Evolutionary conservation across 2,797 vertebrate genomes (phyloP).

Genomic region (Oreochromis mossambicus): DNA sequence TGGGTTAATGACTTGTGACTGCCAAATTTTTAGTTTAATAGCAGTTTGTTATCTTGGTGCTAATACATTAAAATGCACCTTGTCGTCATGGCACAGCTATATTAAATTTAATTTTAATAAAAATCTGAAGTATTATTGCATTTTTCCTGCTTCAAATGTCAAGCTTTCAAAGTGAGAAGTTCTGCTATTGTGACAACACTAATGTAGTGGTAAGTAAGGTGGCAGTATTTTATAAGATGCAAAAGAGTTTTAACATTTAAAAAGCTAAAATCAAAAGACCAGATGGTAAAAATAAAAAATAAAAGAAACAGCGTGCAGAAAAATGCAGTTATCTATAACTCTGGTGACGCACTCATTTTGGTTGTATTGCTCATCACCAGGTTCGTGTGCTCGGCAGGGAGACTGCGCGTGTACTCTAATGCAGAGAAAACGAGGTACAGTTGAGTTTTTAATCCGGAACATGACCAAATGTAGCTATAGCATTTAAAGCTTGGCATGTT

Average conservation of each 20-base stretch:
- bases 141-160: rapidly evolving
- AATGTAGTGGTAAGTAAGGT: neutral
- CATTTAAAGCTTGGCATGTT: too few relatives aligned
- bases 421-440: constrained; percentile 88
- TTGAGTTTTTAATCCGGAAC: neutral
- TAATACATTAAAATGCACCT: neutral
- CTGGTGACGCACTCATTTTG: neutral
- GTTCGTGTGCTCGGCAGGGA: constrained; percentile 83
- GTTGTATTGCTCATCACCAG: constrained; percentile 64
- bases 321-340: neutral
- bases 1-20: neutral
- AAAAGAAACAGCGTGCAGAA: neutral
- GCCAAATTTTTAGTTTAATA: neutral
- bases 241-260: neutral
- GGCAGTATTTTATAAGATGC: neutral
- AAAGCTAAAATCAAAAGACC: neutral
- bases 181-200: neutral
- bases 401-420: constrained; percentile 87
- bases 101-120: neutral
- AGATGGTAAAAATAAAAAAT: neutral
- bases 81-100: neutral
- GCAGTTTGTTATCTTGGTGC: neutral
- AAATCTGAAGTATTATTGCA: neutral
- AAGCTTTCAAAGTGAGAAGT: neutral
- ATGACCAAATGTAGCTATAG: too few relatives aligned